phyloP scores from a whole-genome alignment of 2,888 invertebrate species.

The Monopis laevigella region DNA sequence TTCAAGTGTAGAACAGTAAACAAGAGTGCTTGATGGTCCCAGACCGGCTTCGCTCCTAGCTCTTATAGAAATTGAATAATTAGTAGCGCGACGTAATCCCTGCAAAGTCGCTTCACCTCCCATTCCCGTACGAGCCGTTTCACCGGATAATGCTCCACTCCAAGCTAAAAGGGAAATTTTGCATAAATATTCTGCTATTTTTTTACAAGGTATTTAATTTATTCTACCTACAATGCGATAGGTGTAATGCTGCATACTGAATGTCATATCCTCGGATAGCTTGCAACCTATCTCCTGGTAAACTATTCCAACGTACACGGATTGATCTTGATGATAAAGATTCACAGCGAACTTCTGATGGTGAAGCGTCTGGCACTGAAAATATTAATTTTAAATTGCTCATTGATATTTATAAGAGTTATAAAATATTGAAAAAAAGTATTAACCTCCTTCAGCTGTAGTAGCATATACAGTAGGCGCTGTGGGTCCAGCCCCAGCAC shows the following conservation, averaged over 20 bases:
- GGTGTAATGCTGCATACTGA: conserved; percentile 69
- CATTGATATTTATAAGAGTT: not conserved
- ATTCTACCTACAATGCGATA: conserved; percentile 27
- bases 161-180: conserved; percentile 18
- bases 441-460: conserved; percentile 73
- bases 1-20: conserved; percentile 80
- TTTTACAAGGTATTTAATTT: not conserved
- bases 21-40: conserved; percentile 75
- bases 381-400: not conserved
- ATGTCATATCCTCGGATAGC: conserved; percentile 77
- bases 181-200: not conserved
- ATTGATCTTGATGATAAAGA: conserved; percentile 75
- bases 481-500: conserved; percentile 81
- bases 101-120: conserved; percentile 73
- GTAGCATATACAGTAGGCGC: conserved; percentile 76
- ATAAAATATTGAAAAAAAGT: not conserved
- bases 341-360: conserved; percentile 74
- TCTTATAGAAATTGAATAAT: conserved; percentile 83
- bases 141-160: conserved; percentile 21
- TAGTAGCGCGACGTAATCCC: conserved; percentile 79
- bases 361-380: conserved; percentile 75
- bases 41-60: conserved; percentile 82
- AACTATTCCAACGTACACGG: conserved; percentile 76
- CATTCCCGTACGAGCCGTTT: conserved; percentile 21
- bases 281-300: conserved; percentile 63